A percentile compares a stretch with the other conserved stretches of the same genome.
These are phyloP conservation scores for Ophion obscuratus DNA, from an alignment of 2,888 invertebrate genomes.

Conservation along the genomic window DNA sequence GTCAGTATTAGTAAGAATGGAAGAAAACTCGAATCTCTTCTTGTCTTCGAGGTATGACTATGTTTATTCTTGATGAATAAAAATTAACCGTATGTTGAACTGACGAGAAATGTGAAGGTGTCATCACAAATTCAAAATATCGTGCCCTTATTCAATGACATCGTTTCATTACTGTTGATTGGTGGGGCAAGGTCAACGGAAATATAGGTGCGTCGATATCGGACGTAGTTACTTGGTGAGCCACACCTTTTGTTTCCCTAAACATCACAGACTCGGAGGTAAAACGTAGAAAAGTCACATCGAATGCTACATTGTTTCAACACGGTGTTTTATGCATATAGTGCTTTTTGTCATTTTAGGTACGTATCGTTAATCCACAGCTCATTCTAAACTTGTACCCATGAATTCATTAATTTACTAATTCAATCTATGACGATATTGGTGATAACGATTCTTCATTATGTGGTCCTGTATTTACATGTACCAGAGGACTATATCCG, in stretches of 20 bases:
- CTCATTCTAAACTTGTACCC: slow-evolving; percentile 56
- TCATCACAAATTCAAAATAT: not conserved
- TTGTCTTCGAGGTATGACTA: not conserved
- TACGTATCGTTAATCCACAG: slow-evolving; percentile 55
- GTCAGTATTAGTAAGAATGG: not conserved
- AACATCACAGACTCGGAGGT: slow-evolving; percentile 69
- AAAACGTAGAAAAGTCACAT: slow-evolving; percentile 69
- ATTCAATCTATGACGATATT: slow-evolving; percentile 45
- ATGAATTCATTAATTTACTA: slow-evolving; percentile 56
- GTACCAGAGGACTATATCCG: slow-evolving; percentile 23
- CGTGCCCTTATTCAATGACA: slow-evolving; percentile 1
- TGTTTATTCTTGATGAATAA: not conserved
- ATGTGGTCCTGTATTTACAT: slow-evolving; percentile 54
- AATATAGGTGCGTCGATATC: slow-evolving; percentile 59
- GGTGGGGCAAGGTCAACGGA: slow-evolving; percentile 44
- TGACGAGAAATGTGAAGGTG: not conserved
- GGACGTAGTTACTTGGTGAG: slow-evolving; percentile 46
- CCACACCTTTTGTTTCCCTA: slow-evolving; percentile 60
- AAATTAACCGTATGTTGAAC: not conserved
- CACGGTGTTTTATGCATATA: slow-evolving; percentile 44
- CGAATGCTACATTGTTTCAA: slow-evolving; percentile 62
- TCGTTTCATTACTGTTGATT: slow-evolving; percentile 20
- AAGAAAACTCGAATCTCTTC: not conserved
- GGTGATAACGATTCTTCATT: slow-evolving; percentile 29
- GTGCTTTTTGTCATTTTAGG: slow-evolving; percentile 51